Evolutionary conservation across 2,888 invertebrate genomes (phyloP).

Genomic region (Ganaspis brasiliensis): DNA sequence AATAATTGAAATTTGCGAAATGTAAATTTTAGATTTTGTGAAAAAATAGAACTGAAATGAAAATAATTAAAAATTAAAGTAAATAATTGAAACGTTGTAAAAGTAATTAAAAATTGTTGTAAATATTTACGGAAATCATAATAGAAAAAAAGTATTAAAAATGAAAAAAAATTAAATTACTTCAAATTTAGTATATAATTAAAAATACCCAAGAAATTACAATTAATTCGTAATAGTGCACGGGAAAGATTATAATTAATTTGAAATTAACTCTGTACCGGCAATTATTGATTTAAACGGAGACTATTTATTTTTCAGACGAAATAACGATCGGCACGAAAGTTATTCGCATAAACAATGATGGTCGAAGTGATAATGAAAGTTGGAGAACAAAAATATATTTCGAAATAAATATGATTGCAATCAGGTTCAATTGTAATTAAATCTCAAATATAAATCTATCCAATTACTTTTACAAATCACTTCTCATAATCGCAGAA

Average conservation of each 20-base stretch:
- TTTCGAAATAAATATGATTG: conserved; percentile 4
- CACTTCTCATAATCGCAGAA: conserved; percentile 17
- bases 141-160: too few relatives aligned
- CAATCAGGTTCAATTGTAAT: not conserved
- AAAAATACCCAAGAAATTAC: too few relatives aligned
- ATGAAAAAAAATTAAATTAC: too few relatives aligned
- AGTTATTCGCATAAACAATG: not conserved
- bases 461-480: conserved; percentile 25
- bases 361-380: not conserved
- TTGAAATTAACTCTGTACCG: not conserved
- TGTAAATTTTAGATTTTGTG: too few relatives aligned
- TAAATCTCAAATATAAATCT: conserved; percentile 17
- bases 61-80: too few relatives aligned
- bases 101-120: too few relatives aligned
- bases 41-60: too few relatives aligned
- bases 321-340: not conserved
- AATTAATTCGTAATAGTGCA: too few relatives aligned
- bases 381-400: not conserved
- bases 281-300: not conserved
- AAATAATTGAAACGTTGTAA: too few relatives aligned
- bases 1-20: too few relatives aligned
- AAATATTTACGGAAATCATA: too few relatives aligned
- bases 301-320: not conserved
- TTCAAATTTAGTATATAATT: too few relatives aligned
- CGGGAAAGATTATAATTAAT: not conserved